Conservation (phyloP, 35 echinoderm and acorn worm species). For the Stichopus chloronotus region DNA sequence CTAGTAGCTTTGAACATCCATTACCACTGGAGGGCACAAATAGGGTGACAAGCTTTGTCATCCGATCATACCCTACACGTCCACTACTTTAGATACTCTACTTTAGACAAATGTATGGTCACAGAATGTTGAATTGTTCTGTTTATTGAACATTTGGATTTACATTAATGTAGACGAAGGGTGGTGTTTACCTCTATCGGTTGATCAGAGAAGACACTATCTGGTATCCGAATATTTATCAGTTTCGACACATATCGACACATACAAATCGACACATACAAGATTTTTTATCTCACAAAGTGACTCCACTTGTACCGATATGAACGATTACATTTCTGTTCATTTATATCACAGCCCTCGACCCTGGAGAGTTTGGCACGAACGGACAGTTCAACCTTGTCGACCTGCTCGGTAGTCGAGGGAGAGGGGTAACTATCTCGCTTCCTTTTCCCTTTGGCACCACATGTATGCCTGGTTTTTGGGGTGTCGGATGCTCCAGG, state of each 20-base stretch:
- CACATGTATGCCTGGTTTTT: not conserved
- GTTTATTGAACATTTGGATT: too few species aligned
- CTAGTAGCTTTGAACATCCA: too few species aligned
- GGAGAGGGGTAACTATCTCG: conserved; percentile 12
- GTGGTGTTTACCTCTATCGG: too few species aligned
- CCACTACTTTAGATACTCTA: too few species aligned
- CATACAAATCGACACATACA: not conserved
- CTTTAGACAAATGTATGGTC: too few species aligned
- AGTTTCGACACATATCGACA: not conserved
- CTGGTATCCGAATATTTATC: too few species aligned
- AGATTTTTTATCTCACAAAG: not conserved
- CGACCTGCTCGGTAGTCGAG: not conserved
- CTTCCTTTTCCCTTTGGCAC: not conserved
- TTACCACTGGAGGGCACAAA: too few species aligned
- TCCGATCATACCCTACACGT: too few species aligned
- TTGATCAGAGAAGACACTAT: too few species aligned
- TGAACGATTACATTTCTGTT: not conserved
- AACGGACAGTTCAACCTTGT: not conserved
- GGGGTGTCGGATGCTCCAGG: not conserved
- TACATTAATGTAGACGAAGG: too few species aligned
- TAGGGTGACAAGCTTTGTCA: too few species aligned
- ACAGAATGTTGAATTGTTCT: too few species aligned
- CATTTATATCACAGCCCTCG: not conserved
- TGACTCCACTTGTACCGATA: not conserved
- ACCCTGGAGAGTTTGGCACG: not conserved